A percentile compares a stretch with the other conserved stretches of the same genome.
phyloP scores from a whole-genome alignment of 1,140 invertebrate species.

The Habropoda laboriosa region DNA sequence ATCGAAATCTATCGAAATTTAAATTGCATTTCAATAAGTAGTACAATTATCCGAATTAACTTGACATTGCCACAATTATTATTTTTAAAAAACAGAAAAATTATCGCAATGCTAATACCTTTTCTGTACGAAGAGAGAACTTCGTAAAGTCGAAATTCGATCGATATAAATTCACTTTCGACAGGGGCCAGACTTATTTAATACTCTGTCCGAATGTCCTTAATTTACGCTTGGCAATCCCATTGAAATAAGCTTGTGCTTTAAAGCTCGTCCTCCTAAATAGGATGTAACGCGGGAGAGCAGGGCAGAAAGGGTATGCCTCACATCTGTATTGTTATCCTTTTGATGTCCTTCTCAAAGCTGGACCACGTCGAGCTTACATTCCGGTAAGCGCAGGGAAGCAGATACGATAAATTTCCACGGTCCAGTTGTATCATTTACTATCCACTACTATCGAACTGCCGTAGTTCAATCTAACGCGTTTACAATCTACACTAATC shows the following conservation, averaged over 20 bases:
- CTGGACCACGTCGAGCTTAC: constrained; percentile 66
- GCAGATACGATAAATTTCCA: constrained; percentile 60
- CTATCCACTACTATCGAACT: neutral
- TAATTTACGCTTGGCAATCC: constrained; percentile 54
- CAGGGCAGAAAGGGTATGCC: constrained; percentile 36
- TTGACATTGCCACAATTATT: no score
- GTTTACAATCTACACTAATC: neutral
- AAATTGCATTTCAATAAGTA: no score
- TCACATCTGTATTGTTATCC: constrained; percentile 68
- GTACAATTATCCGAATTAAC: no score
- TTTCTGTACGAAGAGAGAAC: no score
- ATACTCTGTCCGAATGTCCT: constrained; percentile 17
- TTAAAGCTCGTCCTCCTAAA: constrained; percentile 57
- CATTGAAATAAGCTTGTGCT: constrained; percentile 43
- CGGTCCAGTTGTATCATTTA: neutral
- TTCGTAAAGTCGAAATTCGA: no score
- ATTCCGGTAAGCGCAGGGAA: constrained; percentile 60
- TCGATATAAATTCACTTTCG: neutral
- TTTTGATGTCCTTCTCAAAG: constrained; percentile 74
- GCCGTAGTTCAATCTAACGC: neutral
- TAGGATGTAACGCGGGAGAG: constrained; percentile 49
- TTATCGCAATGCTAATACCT: no score
- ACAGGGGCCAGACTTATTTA: neutral
- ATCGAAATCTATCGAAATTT: no score
- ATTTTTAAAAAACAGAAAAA: no score